Evolutionary conservation across 2,888 invertebrate species (phyloP), one percentile per base, ranked within the genome.

Genomic region (Meloe dianella): DNA sequence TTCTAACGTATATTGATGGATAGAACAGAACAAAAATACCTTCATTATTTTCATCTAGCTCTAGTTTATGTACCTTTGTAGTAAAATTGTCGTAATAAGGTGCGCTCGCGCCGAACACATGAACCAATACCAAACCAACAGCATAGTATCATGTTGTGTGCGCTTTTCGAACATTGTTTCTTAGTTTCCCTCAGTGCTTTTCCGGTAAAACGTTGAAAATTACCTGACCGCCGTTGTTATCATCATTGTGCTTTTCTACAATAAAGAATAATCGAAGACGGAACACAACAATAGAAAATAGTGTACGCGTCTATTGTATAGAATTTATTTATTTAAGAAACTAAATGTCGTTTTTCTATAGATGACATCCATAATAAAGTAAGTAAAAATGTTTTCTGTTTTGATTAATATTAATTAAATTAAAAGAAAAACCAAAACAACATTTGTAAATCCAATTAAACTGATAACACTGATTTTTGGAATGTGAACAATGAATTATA

Each of bases 361-460:
- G 76, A 76, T 77, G 76, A 77, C 75, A 73, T 73, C 74, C 73
- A 73, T 63, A 71, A 68, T 58, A 76, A 75, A 75, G 77, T 77
- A 71, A 73, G 69, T 61, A 38, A 27, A 47, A 41, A 7, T 17
- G 41, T 41, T 41, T 41, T 9, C 41, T 17, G 0, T 12, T 41
- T 17, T 17, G 7, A 41, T 1, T 6, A 41, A 41, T 17, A 41
- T 17, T n/a, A 6, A 41, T 41, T 41, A 17, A 41, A 41, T 41
- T 41, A n/a, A 7, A 41, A 41, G 17, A n/a, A 41, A 41, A 12
- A 32, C 2, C 7, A 32, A 35, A 35, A 35, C 9, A 14, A 35
- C 14, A 4, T 14, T 35, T 17, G 7, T 41, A 9, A 47, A 47
- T 47, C 47, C 9, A 47, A 47, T 47, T 22, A 47, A 20, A 20